A percentile compares a stretch with the other conserved stretches of the same genome.
These are phyloP conservation scores for Nomada fucata DNA, from an alignment of 2,888 invertebrate species.

Conservation along the genomic window DNA sequence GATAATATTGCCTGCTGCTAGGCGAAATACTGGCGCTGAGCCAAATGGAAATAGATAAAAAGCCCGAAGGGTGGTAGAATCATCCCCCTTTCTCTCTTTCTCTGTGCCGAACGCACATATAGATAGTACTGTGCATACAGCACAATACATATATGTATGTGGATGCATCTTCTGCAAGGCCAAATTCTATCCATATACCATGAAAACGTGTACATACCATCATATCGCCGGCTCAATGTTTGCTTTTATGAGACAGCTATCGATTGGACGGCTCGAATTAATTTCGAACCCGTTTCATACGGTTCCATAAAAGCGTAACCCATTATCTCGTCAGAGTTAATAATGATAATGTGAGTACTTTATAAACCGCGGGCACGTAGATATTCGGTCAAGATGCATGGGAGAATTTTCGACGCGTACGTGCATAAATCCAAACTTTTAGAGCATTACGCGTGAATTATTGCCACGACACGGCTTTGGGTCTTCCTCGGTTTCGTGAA, in stretches of 20 bases:
- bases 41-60: constrained; percentile 84
- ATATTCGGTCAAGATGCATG: neutral
- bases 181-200: constrained; percentile 40
- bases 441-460: constrained; percentile 21
- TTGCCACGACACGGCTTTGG: constrained; percentile 2
- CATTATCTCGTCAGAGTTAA: neutral
- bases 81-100: constrained; percentile 12
- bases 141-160: constrained; percentile 33
- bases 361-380: neutral
- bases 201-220: constrained; percentile 12
- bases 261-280: constrained; percentile 18
- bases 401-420: constrained; percentile 21
- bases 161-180: constrained; percentile 41
- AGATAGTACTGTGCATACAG: neutral
- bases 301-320: constrained; percentile 4
- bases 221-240: neutral
- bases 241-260: constrained; percentile 26
- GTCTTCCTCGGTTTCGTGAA: constrained; percentile 1
- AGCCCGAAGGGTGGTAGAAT: constrained; percentile 67
- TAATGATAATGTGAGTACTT: neutral
- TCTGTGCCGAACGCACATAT: constrained; percentile 36
- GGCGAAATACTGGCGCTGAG: constrained; percentile 80
- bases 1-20: constrained; percentile 80
- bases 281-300: neutral
- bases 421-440: constrained; percentile 31